Base-by-base conservation (phyloP, 53 echinoderm and acorn worm genomes). In the Echinometra lucunter region DNA sequence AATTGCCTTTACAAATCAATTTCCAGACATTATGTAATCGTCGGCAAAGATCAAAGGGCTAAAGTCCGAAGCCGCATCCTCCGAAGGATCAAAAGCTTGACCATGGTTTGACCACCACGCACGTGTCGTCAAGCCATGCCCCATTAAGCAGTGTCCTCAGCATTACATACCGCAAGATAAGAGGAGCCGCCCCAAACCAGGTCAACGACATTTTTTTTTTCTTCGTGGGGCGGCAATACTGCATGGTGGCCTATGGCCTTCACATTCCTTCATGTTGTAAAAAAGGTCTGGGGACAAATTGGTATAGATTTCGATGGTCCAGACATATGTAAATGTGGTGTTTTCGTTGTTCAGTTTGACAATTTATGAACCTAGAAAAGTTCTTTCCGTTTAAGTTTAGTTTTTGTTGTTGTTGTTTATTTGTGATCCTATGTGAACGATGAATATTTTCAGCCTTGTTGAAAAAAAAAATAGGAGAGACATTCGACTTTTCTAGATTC, bases 261-360 rank as follows among this genome's bases (percentile, higher is more conserved):
- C 60, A 37, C 90, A 90, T 90, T 90, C 90, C 66, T 37, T 37
- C 42, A 90, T 90, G 90, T 90, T 90, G 90, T 90, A 90, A 90
- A 90, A 88, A 30, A 34, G 19, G n/a, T 35, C 16, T 44, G 80
- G 44, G 44, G 37, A 63, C 63, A 21, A 63, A 90, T 90, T 90
- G 8, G 90, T 90, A 66, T 28, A 63, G 42, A 44, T 12, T 80
- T 80, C 19, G 6, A 80, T 40, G 6, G 80, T 80, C 27, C 8
- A 21, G 44, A 80, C 44, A 40, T 72, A 15, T 80, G 40, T 42
- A 42, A 23, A 60, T 21, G 60, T 60, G 23, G 23, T 21, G 19
- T 21, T 60, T 5, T n/a, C n/a, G n/a, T n/a, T n/a, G n/a, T n/a
- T n/a, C n/a, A n/a, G n/a, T n/a, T n/a, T n/a, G n/a, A n/a, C n/a